phyloP scores from a whole-genome alignment of 2,113 vertebrate genomes.

The Dromas ardeola region DNA sequence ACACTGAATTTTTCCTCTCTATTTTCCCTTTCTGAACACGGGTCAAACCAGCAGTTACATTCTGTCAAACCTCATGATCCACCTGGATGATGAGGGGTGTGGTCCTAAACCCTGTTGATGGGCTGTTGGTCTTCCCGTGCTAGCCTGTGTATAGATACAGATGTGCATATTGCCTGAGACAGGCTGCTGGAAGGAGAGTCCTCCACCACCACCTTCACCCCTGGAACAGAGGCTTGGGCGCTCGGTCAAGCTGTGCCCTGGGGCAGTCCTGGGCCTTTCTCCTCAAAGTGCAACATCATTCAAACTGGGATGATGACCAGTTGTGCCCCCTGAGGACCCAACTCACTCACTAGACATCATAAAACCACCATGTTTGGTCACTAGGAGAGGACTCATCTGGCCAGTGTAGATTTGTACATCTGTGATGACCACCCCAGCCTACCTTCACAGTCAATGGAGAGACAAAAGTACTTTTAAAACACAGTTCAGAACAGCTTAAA shows the following conservation, averaged over 20 bases:
- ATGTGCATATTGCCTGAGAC: background rate
- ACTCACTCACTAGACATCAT: background rate
- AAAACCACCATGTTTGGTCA: background rate
- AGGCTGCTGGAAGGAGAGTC: background rate
- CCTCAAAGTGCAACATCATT: background rate
- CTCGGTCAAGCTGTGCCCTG: background rate
- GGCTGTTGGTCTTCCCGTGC: background rate
- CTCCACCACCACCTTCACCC: background rate
- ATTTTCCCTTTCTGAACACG: background rate
- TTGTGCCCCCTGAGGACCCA: rapidly evolving
- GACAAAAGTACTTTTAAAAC: background rate
- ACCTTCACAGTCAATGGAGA: background rate
- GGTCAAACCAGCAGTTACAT: background rate
- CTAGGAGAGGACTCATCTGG: background rate
- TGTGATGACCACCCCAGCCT: background rate
- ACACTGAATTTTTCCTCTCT: background rate
- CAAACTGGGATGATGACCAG: background rate
- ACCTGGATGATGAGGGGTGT: background rate
- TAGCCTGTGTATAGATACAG: background rate
- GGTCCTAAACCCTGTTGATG: background rate
- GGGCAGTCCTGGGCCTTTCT: background rate
- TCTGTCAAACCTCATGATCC: background rate
- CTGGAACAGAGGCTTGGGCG: background rate
- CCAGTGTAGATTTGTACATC: background rate
- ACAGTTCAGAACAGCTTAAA: background rate